Base-by-base conservation (phyloP, 2,113 vertebrate genomes). In the Mastomys natalensis region DNA sequence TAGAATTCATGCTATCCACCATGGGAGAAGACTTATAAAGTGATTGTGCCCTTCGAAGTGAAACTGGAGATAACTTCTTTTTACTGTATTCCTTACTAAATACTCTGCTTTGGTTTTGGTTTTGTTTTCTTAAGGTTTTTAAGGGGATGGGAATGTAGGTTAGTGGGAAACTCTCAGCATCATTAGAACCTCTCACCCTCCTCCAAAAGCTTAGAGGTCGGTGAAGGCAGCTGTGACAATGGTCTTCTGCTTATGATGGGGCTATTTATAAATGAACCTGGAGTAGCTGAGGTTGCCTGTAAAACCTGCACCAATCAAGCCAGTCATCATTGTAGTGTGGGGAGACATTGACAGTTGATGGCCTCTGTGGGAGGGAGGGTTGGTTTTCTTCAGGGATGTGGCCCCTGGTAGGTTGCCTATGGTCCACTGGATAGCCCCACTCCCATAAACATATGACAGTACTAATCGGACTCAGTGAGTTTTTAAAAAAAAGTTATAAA, bases 1-100 rank as follows among this genome's bases (percentile, higher is more conserved):
- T 90, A 40, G 66, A 85, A 37, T 37, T 77, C 84, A 89, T 26
- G 21, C 29, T 66, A 9, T 3, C 16, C 53, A 22, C 51, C 45
- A 9, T 43, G 37, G 11, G n/a, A 45, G 43, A 95, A 58, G 37
- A 19, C 15, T 10, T 64, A 48, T 73, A 51, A 93, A 48, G 10
- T 12, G 55, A 87, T 7, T 55, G 26, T 40, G 19, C 72, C 55
- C 74, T 19, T 51, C n/a, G 70, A 73, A 70, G 48, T 43, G 6
- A 95, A 85, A 45, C 80, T 77, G 64, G 45, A 16, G 43, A 34
- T 40, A 19, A 48, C 78, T 85, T 3, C 43, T 80, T 96, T 95
- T 70, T 48, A 80, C 13, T 87, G 31, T 53, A 9, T 80, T 78
- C 17, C 45, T 94, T 68, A 89, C 12, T 76, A 95, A 93, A 76